phyloP scores from a whole-genome alignment of 2,113 vertebrate species.

The Calidris pugnax region DNA sequence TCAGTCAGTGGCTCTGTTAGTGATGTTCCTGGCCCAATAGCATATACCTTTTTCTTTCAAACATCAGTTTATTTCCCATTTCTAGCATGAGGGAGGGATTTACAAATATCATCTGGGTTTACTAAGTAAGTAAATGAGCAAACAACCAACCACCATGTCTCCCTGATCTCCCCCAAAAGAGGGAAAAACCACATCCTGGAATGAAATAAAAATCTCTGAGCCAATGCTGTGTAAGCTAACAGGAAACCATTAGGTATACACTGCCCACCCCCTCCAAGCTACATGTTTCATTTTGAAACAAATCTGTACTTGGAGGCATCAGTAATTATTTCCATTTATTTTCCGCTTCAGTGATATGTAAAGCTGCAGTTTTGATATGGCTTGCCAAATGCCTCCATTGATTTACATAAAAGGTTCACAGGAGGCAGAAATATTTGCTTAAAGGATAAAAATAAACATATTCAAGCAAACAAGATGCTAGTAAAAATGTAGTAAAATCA shows the following conservation, averaged over 20 bases:
- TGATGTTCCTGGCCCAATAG: not conserved
- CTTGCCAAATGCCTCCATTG: conserved; percentile 47
- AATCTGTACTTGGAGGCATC: conserved; percentile 25
- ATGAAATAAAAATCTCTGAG: not conserved
- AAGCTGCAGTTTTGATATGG: conserved; percentile 44
- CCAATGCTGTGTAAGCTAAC: not conserved
- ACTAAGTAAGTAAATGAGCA: not conserved
- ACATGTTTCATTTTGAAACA: conserved; percentile 4
- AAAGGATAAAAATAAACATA: conserved; percentile 56
- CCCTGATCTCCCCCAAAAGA: not conserved
- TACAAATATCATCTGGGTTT: not conserved
- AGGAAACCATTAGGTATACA: not conserved
- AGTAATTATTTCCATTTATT: conserved; percentile 61
- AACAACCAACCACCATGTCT: not conserved
- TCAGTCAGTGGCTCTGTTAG: not conserved
- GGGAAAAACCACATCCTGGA: not conserved
- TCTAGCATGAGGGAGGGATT: not conserved
- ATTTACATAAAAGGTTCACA: conserved; percentile 52
- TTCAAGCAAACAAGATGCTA: conserved; percentile 24
- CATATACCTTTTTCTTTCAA: not conserved
- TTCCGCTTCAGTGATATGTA: conserved; percentile 37
- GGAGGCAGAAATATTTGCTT: conserved; percentile 55
- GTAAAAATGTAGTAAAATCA: not conserved
- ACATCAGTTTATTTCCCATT: not conserved
- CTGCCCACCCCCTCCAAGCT: not conserved